phyloP scores from a whole-genome alignment of 2,888 invertebrate species.

The Hirtodrosophila trivittata region DNA sequence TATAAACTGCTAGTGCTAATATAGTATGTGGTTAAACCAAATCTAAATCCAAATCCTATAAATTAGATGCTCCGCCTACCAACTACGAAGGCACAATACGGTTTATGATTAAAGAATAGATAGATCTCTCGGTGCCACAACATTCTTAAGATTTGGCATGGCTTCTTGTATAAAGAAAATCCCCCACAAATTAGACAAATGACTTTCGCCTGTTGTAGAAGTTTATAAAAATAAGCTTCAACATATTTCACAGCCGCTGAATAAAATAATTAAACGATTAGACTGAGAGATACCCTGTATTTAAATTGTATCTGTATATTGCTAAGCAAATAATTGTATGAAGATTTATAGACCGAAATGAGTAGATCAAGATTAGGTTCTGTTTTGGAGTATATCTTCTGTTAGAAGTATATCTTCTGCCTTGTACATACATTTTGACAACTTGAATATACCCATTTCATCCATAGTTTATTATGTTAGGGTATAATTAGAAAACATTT shows the following conservation, averaged over 20 bases:
- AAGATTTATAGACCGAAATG: too few relatives aligned
- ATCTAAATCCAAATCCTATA: slow-evolving; percentile 18
- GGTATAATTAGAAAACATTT: slow-evolving; percentile 36
- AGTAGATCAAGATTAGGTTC: too few relatives aligned
- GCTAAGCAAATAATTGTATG: too few relatives aligned
- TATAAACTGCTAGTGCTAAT: too few relatives aligned
- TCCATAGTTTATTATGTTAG: too few relatives aligned
- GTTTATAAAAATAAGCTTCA: slow-evolving; percentile 74
- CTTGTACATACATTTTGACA: neutral
- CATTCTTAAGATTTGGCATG: slow-evolving; percentile 23
- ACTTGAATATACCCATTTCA: too few relatives aligned
- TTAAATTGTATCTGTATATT: too few relatives aligned
- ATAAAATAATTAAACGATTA: slow-evolving; percentile 22
- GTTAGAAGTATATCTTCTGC: too few relatives aligned
- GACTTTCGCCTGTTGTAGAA: slow-evolving; percentile 64
- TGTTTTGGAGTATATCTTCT: too few relatives aligned
- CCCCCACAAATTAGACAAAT: slow-evolving; percentile 71
- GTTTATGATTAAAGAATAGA: slow-evolving; percentile 40
- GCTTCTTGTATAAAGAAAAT: slow-evolving; percentile 7
- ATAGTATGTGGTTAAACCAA: too few relatives aligned
- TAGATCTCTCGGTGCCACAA: slow-evolving; percentile 24
- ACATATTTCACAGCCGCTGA: slow-evolving; percentile 70
- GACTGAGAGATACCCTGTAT: neutral
- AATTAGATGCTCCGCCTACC: slow-evolving; percentile 26
- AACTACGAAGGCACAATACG: slow-evolving; percentile 10